These are phyloP conservation scores for Agrochola circellaris DNA, from an alignment of 2,888 invertebrate genomes.

Conservation along the genomic window DNA sequence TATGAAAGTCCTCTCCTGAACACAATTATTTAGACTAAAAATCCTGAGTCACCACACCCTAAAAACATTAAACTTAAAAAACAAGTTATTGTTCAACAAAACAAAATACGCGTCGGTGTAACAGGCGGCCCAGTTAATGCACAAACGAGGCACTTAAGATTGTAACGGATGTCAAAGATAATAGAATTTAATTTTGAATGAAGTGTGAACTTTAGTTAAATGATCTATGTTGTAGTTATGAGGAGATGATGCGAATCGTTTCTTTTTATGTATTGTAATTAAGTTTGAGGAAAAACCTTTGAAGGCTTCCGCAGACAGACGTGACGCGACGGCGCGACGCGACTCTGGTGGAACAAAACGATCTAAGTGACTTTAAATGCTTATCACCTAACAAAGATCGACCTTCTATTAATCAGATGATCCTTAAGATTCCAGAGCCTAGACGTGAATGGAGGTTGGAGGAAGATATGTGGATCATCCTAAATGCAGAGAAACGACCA, in stretches of 20 bases:
- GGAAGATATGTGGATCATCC: no score
- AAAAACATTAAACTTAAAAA: background rate
- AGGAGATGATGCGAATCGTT: constrained; percentile 52
- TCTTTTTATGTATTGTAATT: constrained; percentile 32
- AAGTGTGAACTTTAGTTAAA: constrained; percentile 68
- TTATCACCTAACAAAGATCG: background rate
- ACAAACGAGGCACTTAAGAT: constrained; percentile 79
- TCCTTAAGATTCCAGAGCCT: background rate
- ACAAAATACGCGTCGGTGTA: constrained; percentile 71
- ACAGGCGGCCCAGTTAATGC: constrained; percentile 71
- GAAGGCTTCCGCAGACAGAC: background rate
- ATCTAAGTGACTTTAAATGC: background rate
- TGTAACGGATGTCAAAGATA: constrained; percentile 79
- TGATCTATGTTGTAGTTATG: constrained; percentile 54
- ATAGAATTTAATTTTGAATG: constrained; percentile 77
- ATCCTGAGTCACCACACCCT: background rate
- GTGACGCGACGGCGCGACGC: no score
- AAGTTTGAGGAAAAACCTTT: constrained; percentile 5
- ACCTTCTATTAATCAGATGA: background rate
- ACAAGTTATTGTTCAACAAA: background rate
- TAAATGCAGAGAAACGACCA: background rate
- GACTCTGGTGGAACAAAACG: background rate
- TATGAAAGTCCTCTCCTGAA: background rate
- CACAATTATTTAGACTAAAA: background rate
- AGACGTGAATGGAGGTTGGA: background rate